These are phyloP conservation scores for Melanotaenia parkinsoni DNA, from an alignment of 2,797 vertebrate genomes.

Conservation along the genomic window DNA sequence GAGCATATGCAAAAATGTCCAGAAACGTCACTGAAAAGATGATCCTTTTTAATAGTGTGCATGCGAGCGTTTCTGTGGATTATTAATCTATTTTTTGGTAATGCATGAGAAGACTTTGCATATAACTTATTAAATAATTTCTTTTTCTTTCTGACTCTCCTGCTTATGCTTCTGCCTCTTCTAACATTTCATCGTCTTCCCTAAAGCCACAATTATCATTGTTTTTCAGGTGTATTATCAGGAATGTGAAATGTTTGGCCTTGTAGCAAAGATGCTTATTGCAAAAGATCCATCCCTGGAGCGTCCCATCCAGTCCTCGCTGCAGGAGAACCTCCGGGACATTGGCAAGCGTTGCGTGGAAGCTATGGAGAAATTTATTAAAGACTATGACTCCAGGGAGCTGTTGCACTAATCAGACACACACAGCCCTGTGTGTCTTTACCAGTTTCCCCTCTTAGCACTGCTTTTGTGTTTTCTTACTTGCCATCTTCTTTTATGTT, in stretches of 20 bases:
- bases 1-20: slow-evolving; percentile 58
- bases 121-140: slow-evolving; percentile 16
- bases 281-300: slow-evolving; percentile 80
- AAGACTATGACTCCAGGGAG: slow-evolving; percentile 76
- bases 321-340: slow-evolving; percentile 80
- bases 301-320: slow-evolving; percentile 73
- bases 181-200: not conserved
- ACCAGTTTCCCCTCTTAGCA: not conserved
- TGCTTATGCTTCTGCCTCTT: not conserved
- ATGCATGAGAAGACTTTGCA: slow-evolving; percentile 31
- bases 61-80: slow-evolving; percentile 9
- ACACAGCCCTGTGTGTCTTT: not conserved
- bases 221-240: slow-evolving; percentile 79
- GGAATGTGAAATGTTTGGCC: slow-evolving; percentile 81
- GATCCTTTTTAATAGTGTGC: slow-evolving; percentile 27
- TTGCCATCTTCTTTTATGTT: slow-evolving; percentile 4
- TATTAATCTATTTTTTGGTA: slow-evolving; percentile 52
- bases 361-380: slow-evolving; percentile 82
- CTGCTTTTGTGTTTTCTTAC: slow-evolving; percentile 23
- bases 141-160: not conserved
- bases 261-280: slow-evolving; percentile 83
- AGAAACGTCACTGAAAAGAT: slow-evolving; percentile 17
- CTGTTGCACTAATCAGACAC: slow-evolving; percentile 36
- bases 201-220: slow-evolving; percentile 23
- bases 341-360: slow-evolving; percentile 78